Conservation (phyloP, 2,797 vertebrate genomes). For the Hippoglossus hippoglossus region DNA sequence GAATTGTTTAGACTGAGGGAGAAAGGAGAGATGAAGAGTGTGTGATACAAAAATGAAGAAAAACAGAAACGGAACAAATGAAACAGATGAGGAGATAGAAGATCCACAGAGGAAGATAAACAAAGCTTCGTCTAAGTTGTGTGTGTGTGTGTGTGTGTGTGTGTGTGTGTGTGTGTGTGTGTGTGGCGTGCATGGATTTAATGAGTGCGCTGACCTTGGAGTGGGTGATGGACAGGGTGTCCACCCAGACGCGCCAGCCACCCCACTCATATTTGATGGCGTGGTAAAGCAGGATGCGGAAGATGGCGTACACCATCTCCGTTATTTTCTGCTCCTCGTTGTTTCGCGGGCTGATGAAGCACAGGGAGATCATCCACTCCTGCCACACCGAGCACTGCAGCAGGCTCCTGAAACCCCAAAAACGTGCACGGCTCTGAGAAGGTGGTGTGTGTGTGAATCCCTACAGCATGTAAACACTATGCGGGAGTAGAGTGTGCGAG, state of each 20-base stretch:
- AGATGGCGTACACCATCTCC: constrained; percentile 98
- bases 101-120: constrained; percentile 51
- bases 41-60: constrained; percentile 31
- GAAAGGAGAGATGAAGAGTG: constrained; percentile 28
- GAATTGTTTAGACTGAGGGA: constrained; percentile 48
- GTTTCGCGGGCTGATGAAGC: constrained; percentile 92
- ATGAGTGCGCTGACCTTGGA: constrained; percentile 91
- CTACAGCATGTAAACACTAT: not conserved
- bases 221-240: constrained; percentile 98
- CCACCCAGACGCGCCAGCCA: constrained; percentile 99
- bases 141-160: not conserved
- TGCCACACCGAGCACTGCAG: constrained; percentile 99
- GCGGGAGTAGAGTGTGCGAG: not conserved
- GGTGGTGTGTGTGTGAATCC: constrained; percentile 2
- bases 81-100: constrained; percentile 41
- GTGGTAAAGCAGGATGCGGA: constrained; percentile 98
- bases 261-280: constrained; percentile 99
- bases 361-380: constrained; percentile 99
- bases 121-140: constrained; percentile 26
- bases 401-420: constrained; percentile 87
- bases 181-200: constrained; percentile 35
- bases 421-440: not conserved
- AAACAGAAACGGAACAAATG: not conserved
- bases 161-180: not conserved
- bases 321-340: constrained; percentile 98